phyloP scores from a whole-genome alignment of 2,797 vertebrate species.

The Hapalemur alaotrensis region DNA sequence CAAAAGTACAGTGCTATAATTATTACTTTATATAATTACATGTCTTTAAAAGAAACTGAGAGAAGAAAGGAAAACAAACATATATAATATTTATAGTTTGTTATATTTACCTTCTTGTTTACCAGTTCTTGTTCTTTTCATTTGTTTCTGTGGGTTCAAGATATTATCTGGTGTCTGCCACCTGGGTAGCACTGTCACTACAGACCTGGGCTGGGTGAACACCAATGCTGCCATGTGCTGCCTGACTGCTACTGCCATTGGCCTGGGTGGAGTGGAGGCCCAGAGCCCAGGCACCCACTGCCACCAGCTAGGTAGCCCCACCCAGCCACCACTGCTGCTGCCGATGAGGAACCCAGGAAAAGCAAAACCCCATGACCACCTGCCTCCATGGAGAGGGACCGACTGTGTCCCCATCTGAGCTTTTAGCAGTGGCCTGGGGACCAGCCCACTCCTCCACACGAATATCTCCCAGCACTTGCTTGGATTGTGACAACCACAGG shows the following conservation, averaged over 20 bases:
- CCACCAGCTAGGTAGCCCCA: neutral
- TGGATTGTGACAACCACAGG: neutral
- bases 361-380: neutral
- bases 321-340: too few relatives aligned
- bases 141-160: neutral
- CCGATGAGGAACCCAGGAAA: too few relatives aligned
- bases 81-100: neutral
- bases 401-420: neutral
- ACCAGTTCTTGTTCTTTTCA: neutral
- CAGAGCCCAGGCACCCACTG: too few relatives aligned
- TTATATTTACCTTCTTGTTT: neutral
- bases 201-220: neutral
- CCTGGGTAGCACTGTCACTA: neutral
- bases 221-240: neutral
- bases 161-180: neutral
- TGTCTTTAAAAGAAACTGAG: neutral
- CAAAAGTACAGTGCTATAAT: neutral
- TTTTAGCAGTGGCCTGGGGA: neutral
- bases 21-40: neutral
- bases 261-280: neutral
- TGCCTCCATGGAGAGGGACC: neutral
- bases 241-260: neutral
- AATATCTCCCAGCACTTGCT: neutral
- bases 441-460: neutral
- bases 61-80: neutral